Conservation (phyloP, 1,140 invertebrate species). For the Scylla paramamosain region DNA sequence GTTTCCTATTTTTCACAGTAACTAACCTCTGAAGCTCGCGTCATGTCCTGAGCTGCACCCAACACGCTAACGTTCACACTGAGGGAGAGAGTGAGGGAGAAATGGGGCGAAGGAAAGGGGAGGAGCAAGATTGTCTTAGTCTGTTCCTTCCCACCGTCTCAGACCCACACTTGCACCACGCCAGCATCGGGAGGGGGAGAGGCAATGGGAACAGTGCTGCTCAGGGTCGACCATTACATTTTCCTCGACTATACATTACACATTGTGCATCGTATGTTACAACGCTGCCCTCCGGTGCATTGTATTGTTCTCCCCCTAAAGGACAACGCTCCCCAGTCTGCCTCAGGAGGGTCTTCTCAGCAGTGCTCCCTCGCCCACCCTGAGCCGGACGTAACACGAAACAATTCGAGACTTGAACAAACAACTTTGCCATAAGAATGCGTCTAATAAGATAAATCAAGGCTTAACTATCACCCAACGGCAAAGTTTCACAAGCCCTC, state of each 20-base stretch:
- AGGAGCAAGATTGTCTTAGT: background rate
- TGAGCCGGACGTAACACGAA: slow-evolving; percentile 25
- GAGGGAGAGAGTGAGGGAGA: slow-evolving; percentile 16
- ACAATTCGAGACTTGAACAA: slow-evolving; percentile 55
- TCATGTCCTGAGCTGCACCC: background rate
- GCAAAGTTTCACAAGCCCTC: slow-evolving; percentile 51
- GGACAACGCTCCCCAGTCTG: background rate
- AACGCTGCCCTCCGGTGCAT: background rate
- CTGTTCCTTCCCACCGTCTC: background rate
- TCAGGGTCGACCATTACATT: background rate
- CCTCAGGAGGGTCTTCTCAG: background rate
- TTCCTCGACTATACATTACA: background rate
- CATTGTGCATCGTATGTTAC: background rate
- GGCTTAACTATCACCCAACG: slow-evolving; percentile 62
- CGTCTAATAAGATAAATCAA: slow-evolving; percentile 72
- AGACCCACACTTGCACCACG: background rate
- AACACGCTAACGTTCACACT: background rate
- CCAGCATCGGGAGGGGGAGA: background rate
- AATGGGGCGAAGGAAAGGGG: background rate
- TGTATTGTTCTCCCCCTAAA: background rate
- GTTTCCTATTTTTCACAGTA: background rate
- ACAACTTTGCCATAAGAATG: slow-evolving; percentile 59
- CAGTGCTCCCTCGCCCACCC: background rate
- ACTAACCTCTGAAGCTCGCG: background rate
- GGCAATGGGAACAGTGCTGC: background rate